These are phyloP conservation scores for Cryptoprocta ferox DNA, from an alignment of 2,797 vertebrate genomes.

Conservation along the genomic window DNA sequence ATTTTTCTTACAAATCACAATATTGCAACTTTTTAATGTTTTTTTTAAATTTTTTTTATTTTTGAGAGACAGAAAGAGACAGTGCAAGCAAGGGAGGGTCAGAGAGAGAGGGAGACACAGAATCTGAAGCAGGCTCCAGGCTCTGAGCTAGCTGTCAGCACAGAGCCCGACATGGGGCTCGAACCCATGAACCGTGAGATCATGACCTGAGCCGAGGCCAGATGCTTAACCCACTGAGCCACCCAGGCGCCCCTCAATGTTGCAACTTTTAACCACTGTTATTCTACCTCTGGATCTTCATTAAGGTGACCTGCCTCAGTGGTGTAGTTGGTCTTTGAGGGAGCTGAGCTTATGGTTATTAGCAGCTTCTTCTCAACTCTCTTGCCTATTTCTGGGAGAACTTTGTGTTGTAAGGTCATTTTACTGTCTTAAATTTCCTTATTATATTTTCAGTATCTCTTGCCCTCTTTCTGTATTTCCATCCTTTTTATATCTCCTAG, in stretches of 20 bases:
- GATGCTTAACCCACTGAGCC: no score
- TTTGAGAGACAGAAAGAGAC: no score
- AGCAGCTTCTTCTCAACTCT: neutral
- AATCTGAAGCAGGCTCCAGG: no score
- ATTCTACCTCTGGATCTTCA: neutral
- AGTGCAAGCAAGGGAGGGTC: no score
- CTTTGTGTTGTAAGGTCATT: neutral
- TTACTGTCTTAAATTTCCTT: neutral
- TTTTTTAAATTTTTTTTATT: no score
- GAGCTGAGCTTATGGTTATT: neutral
- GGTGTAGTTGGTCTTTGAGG: neutral
- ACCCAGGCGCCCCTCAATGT: no score
- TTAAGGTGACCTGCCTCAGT: neutral
- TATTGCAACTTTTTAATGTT: neutral
- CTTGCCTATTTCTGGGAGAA: neutral
- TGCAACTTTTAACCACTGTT: neutral
- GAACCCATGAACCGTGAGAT: no score
- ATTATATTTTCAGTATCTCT: neutral
- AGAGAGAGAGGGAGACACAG: no score
- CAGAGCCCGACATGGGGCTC: no score
- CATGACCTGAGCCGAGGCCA: no score
- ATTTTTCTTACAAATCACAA: neutral
- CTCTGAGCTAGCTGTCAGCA: no score
- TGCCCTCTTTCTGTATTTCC: neutral
- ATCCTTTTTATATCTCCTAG: neutral